Percentiles rank a stretch among this genome's conserved stretches.
Conservation (phyloP, 2,888 invertebrate genomes). For the Busseola fusca region DNA sequence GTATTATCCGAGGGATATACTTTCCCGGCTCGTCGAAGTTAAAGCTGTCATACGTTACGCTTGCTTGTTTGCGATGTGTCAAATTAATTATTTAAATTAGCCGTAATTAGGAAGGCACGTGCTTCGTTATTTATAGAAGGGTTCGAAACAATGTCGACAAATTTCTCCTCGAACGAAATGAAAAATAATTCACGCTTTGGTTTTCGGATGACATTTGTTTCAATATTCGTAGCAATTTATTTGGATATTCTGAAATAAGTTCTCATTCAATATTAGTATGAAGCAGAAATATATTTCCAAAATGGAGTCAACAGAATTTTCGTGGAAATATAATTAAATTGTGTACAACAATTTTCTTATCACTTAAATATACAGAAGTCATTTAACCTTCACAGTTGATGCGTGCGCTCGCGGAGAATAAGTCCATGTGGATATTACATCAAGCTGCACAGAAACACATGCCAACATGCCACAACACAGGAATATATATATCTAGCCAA, state of each 20-base stretch:
- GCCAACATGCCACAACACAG: neutral
- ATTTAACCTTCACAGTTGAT: constrained; percentile 2
- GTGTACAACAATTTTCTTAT: neutral
- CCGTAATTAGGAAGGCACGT: constrained; percentile 16
- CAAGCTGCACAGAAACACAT: neutral
- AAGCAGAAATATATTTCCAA: neutral
- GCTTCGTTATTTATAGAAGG: constrained; percentile 16
- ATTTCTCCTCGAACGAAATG: constrained; percentile 12
- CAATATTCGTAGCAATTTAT: constrained; percentile 10
- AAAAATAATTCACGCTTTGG: constrained; percentile 22
- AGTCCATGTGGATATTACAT: neutral
- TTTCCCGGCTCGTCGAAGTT: constrained; percentile 25
- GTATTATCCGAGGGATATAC: constrained; percentile 40
- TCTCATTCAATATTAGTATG: neutral
- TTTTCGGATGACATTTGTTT: constrained; percentile 15
- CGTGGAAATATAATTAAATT: neutral
- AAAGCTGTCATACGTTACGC: constrained; percentile 11
- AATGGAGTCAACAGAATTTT: constrained; percentile 2
- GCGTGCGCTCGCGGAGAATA: neutral
- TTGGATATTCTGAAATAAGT: neutral
- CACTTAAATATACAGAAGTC: constrained; percentile 11
- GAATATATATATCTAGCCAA: constrained; percentile 20
- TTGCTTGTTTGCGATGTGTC: constrained; percentile 1
- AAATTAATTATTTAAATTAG: constrained; percentile 27
- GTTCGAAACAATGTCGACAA: neutral